Percentiles rank a stretch among this genome's conserved stretches.
Evolutionary conservation across 2,888 invertebrate genomes (phyloP).

Genomic region (Cephus pulcher): DNA sequence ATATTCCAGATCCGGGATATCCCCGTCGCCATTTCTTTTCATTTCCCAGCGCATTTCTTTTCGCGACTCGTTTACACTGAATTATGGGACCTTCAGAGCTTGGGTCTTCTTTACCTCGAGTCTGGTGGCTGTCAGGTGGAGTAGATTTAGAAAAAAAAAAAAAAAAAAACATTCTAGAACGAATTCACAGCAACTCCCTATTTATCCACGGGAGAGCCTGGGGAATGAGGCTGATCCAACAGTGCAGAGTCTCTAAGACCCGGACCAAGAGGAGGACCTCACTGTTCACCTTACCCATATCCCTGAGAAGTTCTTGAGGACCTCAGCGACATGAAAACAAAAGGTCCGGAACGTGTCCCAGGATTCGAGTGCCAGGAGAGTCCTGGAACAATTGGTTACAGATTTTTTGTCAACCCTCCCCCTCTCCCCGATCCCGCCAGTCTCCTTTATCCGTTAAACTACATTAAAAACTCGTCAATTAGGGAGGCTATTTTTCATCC

Average conservation of each 20-base stretch:
- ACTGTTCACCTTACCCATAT: neutral
- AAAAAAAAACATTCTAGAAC: neutral
- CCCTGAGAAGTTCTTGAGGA: neutral
- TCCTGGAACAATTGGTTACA: conserved; percentile 17
- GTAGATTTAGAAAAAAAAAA: neutral
- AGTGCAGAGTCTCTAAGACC: neutral
- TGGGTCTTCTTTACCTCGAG: neutral
- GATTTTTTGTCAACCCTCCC: conserved; percentile 5
- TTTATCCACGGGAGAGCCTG: neutral
- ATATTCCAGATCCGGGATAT: neutral
- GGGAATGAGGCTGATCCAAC: neutral
- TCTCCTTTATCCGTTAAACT: conserved; percentile 29
- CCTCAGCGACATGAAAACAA: no score
- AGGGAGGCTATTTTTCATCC: conserved; percentile 31
- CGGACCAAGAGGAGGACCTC: neutral
- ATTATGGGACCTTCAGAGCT: neutral
- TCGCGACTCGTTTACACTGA: neutral
- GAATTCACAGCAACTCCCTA: neutral
- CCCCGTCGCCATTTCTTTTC: neutral
- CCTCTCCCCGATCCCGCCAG: neutral
- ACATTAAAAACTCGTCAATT: conserved; percentile 37
- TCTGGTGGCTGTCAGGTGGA: neutral
- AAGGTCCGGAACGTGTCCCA: no score
- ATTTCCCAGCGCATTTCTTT: neutral
- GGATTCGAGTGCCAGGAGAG: no score